Evolutionary conservation across 2,888 invertebrate species (phyloP).

Genomic region (Nasonia oneida): DNA sequence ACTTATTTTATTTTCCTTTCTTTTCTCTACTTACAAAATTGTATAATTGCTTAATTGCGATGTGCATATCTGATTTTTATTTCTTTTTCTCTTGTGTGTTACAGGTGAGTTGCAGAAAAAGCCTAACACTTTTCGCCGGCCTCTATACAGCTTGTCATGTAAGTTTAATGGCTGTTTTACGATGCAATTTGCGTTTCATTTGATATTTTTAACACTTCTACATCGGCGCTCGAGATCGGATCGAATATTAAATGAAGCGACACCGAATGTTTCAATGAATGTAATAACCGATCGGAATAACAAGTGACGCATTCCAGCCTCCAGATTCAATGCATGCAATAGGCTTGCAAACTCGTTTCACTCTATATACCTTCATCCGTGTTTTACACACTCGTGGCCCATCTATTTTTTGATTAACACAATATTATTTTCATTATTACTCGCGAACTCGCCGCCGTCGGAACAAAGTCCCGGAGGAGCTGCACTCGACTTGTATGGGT

Average conservation of each 20-base stretch:
- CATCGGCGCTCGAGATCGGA: not conserved
- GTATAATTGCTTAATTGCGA: not conserved
- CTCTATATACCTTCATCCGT: conserved; percentile 57
- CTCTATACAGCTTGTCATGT: not conserved
- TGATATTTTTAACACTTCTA: not conserved
- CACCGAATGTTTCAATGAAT: not conserved
- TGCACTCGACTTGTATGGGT: conserved; percentile 23
- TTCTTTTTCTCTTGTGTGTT: conserved; percentile 10
- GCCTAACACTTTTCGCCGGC: not conserved
- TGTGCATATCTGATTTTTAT: not conserved
- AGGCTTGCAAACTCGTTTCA: conserved; percentile 21
- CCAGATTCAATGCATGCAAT: conserved; percentile 13
- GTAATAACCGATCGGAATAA: not conserved
- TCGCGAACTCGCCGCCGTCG: not conserved
- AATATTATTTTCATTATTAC: conserved; percentile 59
- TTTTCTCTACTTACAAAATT: not conserved
- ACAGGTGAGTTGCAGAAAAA: conserved; percentile 36
- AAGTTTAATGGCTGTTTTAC: not conserved
- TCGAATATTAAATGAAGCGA: not conserved
- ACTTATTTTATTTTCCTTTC: not conserved
- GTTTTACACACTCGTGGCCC: conserved; percentile 60
- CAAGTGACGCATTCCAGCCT: not conserved
- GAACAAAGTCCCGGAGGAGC: conserved; percentile 40
- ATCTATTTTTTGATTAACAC: conserved; percentile 59
- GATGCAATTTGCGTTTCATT: not conserved